phyloP scores from a whole-genome alignment of 2,797 vertebrate species.

The Salarias fasciatus region DNA sequence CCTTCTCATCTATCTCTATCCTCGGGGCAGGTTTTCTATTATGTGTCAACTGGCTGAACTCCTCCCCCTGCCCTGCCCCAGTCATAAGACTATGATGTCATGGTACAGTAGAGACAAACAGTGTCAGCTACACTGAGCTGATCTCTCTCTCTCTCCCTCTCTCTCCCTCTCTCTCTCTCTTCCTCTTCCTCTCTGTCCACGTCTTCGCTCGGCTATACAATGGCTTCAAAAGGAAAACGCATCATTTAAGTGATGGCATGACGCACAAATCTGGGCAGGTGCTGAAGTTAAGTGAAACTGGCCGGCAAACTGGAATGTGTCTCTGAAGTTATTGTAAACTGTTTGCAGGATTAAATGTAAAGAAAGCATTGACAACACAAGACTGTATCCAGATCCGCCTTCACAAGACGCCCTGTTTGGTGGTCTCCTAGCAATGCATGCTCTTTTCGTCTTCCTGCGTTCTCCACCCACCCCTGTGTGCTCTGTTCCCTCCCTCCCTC shows the following conservation, averaged over 20 bases:
- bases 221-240: conserved; percentile 22
- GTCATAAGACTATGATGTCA: conserved; percentile 86
- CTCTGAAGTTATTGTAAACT: not conserved
- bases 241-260: conserved; percentile 22
- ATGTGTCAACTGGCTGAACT: conserved; percentile 65
- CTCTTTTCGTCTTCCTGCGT: conserved; percentile 63
- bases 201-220: conserved; percentile 29
- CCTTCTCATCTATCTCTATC: conserved; percentile 41
- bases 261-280: conserved; percentile 17
- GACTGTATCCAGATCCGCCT: conserved; percentile 60
- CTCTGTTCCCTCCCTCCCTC: conserved; percentile 62
- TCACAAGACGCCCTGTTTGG: conserved; percentile 73
- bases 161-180: conserved; percentile 3
- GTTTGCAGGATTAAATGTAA: conserved; percentile 22
- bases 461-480: conserved; percentile 66
- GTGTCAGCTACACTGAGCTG: conserved; percentile 67
- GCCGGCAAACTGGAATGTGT: conserved; percentile 16
- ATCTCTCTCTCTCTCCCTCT: conserved; percentile 34
- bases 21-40: conserved; percentile 66
- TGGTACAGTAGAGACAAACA: conserved; percentile 75
- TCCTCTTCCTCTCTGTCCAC: conserved; percentile 7
- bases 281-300: conserved; percentile 4
- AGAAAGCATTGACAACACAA: conserved; percentile 39
- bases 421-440: conserved; percentile 80
- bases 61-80: conserved; percentile 75